These are phyloP conservation scores for Periphyllus acericola DNA, from an alignment of 2,888 invertebrate species.

Conservation along the genomic window DNA sequence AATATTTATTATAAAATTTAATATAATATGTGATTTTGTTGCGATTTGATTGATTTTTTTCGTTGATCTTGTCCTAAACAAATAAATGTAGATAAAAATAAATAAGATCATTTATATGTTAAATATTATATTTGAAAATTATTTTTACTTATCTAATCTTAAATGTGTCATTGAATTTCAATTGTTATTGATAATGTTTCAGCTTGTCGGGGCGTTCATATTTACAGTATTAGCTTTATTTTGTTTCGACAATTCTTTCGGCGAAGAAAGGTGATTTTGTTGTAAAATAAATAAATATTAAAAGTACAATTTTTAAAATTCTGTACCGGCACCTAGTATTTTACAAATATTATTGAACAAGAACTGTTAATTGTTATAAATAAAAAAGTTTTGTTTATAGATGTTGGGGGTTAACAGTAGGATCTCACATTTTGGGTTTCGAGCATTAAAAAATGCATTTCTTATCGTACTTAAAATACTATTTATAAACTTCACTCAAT, in stretches of 20 bases:
- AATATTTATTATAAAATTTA: neutral
- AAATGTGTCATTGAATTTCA: neutral
- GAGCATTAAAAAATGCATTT: no score
- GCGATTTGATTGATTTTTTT: neutral
- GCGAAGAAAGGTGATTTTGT: slow-evolving; percentile 58
- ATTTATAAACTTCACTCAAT: no score
- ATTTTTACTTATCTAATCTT: neutral
- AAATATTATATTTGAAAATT: neutral
- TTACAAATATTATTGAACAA: neutral
- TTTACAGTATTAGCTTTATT: slow-evolving; percentile 42
- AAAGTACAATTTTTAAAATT: slow-evolving; percentile 3
- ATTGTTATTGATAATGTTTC: slow-evolving; percentile 34
- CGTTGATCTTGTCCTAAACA: neutral
- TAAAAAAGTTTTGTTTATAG: no score
- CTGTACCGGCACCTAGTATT: slow-evolving; percentile 13
- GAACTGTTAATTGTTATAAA: no score
- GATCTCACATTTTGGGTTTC: no score
- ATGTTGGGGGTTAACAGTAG: no score
- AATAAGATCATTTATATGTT: neutral
- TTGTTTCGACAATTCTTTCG: slow-evolving; percentile 47
- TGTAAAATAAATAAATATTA: slow-evolving; percentile 2
- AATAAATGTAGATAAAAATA: neutral
- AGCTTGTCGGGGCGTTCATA: slow-evolving; percentile 56
- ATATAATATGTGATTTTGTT: neutral
- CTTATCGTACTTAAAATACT: no score